These are phyloP conservation scores for Hephaestus fuliginosus DNA, from an alignment of 2,797 vertebrate genomes.

Conservation along the genomic window DNA sequence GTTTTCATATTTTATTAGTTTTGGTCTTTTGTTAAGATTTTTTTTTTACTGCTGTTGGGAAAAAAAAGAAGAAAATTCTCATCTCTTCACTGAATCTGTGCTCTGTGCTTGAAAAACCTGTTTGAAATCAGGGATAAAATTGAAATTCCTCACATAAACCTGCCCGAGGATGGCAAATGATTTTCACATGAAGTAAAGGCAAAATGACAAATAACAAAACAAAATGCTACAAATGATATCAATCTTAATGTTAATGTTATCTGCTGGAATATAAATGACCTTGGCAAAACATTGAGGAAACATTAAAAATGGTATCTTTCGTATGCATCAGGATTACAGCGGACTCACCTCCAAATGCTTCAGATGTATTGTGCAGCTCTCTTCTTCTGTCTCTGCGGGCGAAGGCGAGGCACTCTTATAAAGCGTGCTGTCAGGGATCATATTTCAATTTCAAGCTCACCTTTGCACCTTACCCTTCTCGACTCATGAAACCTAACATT, in stretches of 20 bases:
- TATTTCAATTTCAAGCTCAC: slow-evolving; percentile 55
- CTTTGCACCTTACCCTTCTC: slow-evolving; percentile 52
- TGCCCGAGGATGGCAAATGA: background rate
- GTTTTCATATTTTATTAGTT: background rate
- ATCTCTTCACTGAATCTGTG: background rate
- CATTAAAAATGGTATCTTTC: background rate
- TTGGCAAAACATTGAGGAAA: background rate
- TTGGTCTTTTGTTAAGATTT: background rate
- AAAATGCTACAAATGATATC: background rate
- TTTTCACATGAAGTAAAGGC: too few species aligned
- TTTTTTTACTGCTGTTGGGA: background rate
- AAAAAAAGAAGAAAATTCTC: background rate
- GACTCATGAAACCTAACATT: background rate
- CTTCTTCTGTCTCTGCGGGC: slow-evolving; percentile 42
- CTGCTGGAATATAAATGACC: background rate
- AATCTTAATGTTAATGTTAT: background rate
- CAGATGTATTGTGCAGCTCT: slow-evolving; percentile 19
- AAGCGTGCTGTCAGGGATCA: slow-evolving; percentile 45
- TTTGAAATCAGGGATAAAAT: background rate
- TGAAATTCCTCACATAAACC: background rate
- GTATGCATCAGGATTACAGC: background rate
- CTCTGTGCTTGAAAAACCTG: background rate
- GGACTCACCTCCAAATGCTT: slow-evolving; percentile 65
- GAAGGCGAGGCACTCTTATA: slow-evolving; percentile 56
- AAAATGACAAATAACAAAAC: background rate